Evolutionary conservation across 2,888 invertebrate species (phyloP).

Genomic region (Cinara cedri): DNA sequence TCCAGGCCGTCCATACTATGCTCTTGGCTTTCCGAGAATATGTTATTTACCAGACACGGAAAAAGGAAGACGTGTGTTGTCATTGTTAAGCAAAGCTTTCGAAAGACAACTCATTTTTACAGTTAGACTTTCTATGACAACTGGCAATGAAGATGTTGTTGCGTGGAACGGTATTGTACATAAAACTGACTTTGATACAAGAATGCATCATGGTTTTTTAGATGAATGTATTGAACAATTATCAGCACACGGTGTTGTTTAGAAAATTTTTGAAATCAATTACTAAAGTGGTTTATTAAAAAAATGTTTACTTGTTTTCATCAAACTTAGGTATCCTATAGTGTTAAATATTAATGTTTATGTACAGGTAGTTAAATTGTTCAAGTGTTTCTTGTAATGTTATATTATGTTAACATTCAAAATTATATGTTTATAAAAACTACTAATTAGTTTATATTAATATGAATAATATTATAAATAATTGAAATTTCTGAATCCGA

Average conservation of each 20-base stretch:
- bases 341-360: not conserved
- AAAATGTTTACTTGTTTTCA: not conserved
- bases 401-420: not conserved
- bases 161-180: slow-evolving; percentile 91
- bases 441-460: not conserved
- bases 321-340: not conserved
- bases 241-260: slow-evolving; percentile 67
- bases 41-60: slow-evolving; percentile 85
- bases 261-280: not conserved
- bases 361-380: not conserved
- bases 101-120: slow-evolving; percentile 83
- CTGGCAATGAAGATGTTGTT: slow-evolving; percentile 88
- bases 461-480: not conserved
- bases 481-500: not conserved
- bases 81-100: slow-evolving; percentile 81
- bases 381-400: not conserved
- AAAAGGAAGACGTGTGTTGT: slow-evolving; percentile 69
- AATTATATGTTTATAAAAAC: not conserved
- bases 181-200: slow-evolving; percentile 78
- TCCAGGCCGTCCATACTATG: slow-evolving; percentile 85
- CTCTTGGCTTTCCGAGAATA: slow-evolving; percentile 83
- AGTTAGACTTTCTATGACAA: slow-evolving; percentile 85
- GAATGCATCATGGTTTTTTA: slow-evolving; percentile 79
- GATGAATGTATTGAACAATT: slow-evolving; percentile 70
- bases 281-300: not conserved